phyloP scores from a whole-genome alignment of 2,888 invertebrate genomes.

The Smittia sp. region DNA sequence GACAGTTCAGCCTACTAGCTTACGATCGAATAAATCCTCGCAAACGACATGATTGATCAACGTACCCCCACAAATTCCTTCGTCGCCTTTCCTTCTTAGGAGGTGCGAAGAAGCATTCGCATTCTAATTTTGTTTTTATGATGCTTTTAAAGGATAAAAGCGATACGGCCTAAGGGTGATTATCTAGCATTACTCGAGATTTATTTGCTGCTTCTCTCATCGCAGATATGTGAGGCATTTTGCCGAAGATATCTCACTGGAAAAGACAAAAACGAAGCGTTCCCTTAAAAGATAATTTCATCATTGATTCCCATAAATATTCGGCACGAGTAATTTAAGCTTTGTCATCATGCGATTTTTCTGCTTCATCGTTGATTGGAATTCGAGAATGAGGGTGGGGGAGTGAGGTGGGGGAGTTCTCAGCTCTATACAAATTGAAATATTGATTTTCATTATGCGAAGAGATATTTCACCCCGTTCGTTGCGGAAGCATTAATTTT shows the following conservation, averaged over 20 bases:
- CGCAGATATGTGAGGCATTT: background rate
- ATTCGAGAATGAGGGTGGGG: background rate
- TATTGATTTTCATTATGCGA: constrained; percentile 24
- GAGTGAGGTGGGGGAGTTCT: background rate
- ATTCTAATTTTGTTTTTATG: constrained; percentile 38
- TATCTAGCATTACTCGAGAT: constrained; percentile 32
- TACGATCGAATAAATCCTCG: background rate
- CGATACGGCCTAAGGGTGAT: constrained; percentile 29
- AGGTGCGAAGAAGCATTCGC: constrained; percentile 27
- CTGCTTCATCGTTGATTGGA: background rate
- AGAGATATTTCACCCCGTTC: constrained; percentile 2
- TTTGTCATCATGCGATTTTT: constrained; percentile 38
- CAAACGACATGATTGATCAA: background rate
- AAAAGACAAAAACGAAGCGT: constrained; percentile 9
- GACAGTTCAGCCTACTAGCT: background rate
- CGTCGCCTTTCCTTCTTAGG: background rate
- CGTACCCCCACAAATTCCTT: background rate
- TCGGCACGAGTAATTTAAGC: constrained; percentile 19
- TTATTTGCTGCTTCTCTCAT: constrained; percentile 30
- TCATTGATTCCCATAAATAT: constrained; percentile 38
- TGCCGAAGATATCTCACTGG: background rate
- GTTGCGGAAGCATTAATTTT: constrained; percentile 19
- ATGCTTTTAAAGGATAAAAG: constrained; percentile 35
- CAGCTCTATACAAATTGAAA: constrained; percentile 13
- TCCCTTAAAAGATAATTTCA: constrained; percentile 37